Conservation (phyloP, 2,888 invertebrate genomes). For the Sarcophaga rosellei region DNA sequence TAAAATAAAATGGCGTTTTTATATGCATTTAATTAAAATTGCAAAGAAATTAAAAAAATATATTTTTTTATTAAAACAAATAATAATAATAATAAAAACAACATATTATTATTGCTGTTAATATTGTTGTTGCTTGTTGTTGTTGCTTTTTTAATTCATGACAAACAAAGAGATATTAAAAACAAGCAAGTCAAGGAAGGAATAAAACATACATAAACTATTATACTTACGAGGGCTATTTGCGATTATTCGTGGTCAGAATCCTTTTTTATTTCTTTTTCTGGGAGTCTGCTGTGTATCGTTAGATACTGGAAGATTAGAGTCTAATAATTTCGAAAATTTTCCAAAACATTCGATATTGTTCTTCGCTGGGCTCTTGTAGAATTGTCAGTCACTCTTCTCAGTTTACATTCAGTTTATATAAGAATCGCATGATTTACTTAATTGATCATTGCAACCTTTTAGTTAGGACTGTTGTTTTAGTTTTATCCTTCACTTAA, state of each 20-base stretch:
- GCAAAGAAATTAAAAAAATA: slow-evolving; percentile 67
- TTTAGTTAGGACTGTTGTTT: too few species aligned
- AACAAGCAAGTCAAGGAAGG: slow-evolving; percentile 13
- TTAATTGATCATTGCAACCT: too few species aligned
- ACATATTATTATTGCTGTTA: too few species aligned
- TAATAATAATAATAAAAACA: slow-evolving; percentile 24
- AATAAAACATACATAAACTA: slow-evolving; percentile 12
- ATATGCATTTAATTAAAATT: slow-evolving; percentile 76
- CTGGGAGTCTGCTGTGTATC: background rate
- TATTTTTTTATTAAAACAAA: background rate
- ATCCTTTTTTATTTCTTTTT: background rate
- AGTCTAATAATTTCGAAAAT: too few species aligned
- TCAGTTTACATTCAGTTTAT: too few species aligned
- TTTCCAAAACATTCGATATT: too few species aligned
- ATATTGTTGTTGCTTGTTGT: too few species aligned
- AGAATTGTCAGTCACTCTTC: too few species aligned
- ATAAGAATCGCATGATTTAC: too few species aligned
- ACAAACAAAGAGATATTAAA: slow-evolving; percentile 31
- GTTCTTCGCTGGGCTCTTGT: too few species aligned
- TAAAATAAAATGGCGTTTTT: slow-evolving; percentile 57
- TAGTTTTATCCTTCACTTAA: too few species aligned
- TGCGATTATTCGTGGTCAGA: background rate
- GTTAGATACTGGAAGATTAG: too few species aligned
- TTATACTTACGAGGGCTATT: background rate
- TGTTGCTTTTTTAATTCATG: slow-evolving; percentile 42